These are phyloP conservation scores for Pantala flavescens DNA, from an alignment of 1,140 invertebrate genomes.

Conservation along the genomic window DNA sequence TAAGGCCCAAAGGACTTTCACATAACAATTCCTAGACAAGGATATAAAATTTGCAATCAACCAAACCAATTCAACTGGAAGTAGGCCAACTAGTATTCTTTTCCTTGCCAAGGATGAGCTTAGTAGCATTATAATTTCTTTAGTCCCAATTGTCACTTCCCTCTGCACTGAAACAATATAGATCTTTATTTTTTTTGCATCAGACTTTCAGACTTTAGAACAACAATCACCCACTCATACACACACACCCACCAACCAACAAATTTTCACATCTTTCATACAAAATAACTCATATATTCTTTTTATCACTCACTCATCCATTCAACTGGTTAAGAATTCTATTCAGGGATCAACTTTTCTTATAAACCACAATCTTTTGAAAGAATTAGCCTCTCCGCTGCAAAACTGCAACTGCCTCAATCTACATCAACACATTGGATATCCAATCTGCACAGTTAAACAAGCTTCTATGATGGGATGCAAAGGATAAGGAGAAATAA, in stretches of 20 bases:
- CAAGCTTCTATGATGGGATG: too few relatives aligned
- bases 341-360: too few relatives aligned
- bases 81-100: slow-evolving; percentile 1
- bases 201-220: not conserved
- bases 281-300: too few relatives aligned
- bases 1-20: not conserved
- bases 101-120: slow-evolving; percentile 7
- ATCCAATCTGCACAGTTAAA: too few relatives aligned
- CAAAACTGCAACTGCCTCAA: too few relatives aligned
- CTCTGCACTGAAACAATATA: not conserved
- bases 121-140: not conserved
- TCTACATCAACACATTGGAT: too few relatives aligned
- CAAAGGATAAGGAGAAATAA: too few relatives aligned
- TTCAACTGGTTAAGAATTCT: too few relatives aligned
- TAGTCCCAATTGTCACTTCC: not conserved
- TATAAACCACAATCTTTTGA: too few relatives aligned
- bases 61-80: not conserved
- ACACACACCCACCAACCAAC: not conserved
- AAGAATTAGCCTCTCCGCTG: too few relatives aligned
- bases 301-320: too few relatives aligned
- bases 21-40: not conserved
- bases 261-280: not conserved
- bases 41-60: not conserved
- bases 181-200: not conserved
- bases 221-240: not conserved